Base-by-base conservation (phyloP, 2,888 invertebrate genomes). In the Microctonus brassicae region DNA sequence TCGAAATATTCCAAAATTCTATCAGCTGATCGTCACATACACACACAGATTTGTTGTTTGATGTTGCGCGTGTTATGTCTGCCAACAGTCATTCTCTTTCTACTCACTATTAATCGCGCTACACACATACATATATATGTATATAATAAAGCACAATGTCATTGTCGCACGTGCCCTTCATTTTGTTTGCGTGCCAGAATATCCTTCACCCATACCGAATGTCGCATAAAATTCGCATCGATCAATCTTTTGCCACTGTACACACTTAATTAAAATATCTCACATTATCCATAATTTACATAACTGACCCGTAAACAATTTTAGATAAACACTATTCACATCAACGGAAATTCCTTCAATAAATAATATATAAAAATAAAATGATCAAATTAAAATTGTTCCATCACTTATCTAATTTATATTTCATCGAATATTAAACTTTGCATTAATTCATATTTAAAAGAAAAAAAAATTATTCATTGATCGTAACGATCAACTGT, bases 1-100 rank as follows among this genome's bases (percentile, higher is more conserved):
- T 17, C 34, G 9, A 33, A 33, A 17, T 17, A 6, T 47, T 57
- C 22, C 22, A 13, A 55, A 24, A 29, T n/a, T 58, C 34, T 20
- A 69, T 63, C 69, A 69, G 69, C 69, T 69, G 69, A 69, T 36
- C 26, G 34, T 17, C 33, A 33, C 58, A 17, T 6, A n/a, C n/a
- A n/a, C n/a, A n/a, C n/a, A n/a, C n/a, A n/a, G n/a, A 13, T 29
- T 20, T 33, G 58, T 58, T 58, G 33, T 58, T 33, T 20, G 20
- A 4, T 17, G 33, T 34, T 58, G 29, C 58, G 58, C 58, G 58
- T 58, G 11, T 58, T n/a, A 13, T 20, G 58, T 58, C 29, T 17
- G 26, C 29, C 39, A 22, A 11, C 39, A 55, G 24, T 33, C 55
- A 17, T 53, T 34, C 42, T 20, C 17, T 39, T 67, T 58, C 29